These are phyloP conservation scores for Ariolimax columbianus DNA, from an alignment of 2,888 invertebrate species.

Conservation along the genomic window DNA sequence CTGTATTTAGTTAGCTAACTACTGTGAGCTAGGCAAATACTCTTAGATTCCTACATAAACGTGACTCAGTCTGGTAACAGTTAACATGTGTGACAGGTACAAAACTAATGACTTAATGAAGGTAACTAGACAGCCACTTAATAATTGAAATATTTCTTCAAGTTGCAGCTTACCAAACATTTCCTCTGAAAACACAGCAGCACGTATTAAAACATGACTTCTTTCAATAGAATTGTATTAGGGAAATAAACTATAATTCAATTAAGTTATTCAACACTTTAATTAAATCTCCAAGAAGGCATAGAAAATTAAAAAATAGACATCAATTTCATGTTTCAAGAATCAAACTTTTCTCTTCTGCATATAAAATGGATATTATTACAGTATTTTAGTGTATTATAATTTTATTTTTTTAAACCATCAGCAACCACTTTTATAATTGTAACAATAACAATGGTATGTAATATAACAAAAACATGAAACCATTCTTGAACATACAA, in stretches of 20 bases:
- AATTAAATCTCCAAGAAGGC: neutral
- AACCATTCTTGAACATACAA: too few relatives aligned
- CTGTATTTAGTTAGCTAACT: too few relatives aligned
- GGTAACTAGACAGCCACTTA: neutral
- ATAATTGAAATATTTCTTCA: neutral
- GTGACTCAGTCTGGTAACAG: too few relatives aligned
- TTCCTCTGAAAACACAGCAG: constrained; percentile 18
- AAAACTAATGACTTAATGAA: neutral
- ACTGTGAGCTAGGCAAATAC: too few relatives aligned
- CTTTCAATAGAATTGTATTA: neutral
- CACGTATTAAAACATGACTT: neutral
- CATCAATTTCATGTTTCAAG: neutral
- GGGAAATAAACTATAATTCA: neutral
- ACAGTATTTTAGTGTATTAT: too few relatives aligned
- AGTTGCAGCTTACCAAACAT: constrained; percentile 37
- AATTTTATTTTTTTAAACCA: too few relatives aligned
- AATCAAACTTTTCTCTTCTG: too few relatives aligned
- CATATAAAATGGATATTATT: too few relatives aligned
- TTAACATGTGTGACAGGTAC: neutral
- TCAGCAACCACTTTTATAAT: too few relatives aligned
- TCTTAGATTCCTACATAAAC: too few relatives aligned
- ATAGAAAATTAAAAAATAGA: neutral
- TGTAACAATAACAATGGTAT: too few relatives aligned
- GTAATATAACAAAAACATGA: too few relatives aligned
- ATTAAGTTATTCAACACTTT: neutral